Evolutionary conservation across 2,797 vertebrate species (phyloP), one percentile per base, ranked within the genome.

Genomic region (Gobio occitaniae): DNA sequence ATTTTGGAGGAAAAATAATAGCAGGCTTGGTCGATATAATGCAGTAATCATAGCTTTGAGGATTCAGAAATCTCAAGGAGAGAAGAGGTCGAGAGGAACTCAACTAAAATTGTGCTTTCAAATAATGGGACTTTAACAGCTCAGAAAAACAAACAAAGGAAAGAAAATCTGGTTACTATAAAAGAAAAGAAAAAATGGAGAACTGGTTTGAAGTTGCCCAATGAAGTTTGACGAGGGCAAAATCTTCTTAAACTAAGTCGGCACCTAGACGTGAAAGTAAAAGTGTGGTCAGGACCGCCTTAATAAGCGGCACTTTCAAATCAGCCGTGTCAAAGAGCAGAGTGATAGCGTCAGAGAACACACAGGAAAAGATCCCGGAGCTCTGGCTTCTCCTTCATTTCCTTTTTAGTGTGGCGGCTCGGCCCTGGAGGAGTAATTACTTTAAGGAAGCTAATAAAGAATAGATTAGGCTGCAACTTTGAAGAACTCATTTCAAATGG

Each of bases 371-470:
- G 61, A 83, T 83, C 47, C 71, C 11, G 11, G 61, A 44, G 48
- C 78, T 44, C 41, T 56, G 38, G 41, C 47, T 48, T 82, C 78
- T 80, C 41, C 48, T 85, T 94, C 85, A n/a, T 92, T 90, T 90
- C 86, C 89, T 91, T 88, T 90, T 88, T 87, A 93, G 89, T 72
- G 25, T 77, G 90, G 81, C 88, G 82, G 88, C 86, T 88, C 89
- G 89, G 86, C 90, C 91, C 91, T 89, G 88, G 4, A 93, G 92
- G 93, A 93, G 81, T 89, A 94, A 94, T 95, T 92, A 91, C 90
- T 93, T 92, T 90, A 92, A 86, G 90, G 91, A 85, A 94, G 89
- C 88, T 93, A 92, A 94, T 94, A 93, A 94, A 92, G 93, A 88
- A 93, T 91, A 93, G 92, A 94, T 94, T 94, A 94, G 91, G 85